Evolutionary conservation across 2,113 vertebrate genomes (phyloP).

Genomic region (Anhinga anhinga): DNA sequence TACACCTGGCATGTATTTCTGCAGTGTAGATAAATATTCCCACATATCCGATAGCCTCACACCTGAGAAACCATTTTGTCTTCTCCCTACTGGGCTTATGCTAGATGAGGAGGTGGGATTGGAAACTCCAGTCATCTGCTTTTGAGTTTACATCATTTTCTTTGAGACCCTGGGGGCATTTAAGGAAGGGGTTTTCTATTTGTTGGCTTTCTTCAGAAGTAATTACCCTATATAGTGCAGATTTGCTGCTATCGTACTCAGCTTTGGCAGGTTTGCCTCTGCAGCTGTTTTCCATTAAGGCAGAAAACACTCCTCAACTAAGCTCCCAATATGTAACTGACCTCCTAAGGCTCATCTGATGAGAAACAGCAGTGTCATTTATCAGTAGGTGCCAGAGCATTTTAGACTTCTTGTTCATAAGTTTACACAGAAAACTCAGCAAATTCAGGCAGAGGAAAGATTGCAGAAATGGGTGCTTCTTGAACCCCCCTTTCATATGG

Average conservation of each 20-base stretch:
- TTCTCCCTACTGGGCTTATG: not conserved
- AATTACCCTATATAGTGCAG: not conserved
- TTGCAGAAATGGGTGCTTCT: not conserved
- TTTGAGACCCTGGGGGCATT: not conserved
- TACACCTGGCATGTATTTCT: not conserved
- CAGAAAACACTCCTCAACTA: not conserved
- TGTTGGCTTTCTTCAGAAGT: not conserved
- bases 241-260: not conserved
- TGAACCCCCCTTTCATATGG: not conserved
- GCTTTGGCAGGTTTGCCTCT: constrained; percentile 28
- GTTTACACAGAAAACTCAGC: not conserved
- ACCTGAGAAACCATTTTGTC: not conserved
- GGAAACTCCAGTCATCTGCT: not conserved
- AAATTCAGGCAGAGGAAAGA: not conserved
- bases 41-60: not conserved
- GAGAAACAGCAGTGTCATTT: not conserved
- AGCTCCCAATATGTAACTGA: not conserved
- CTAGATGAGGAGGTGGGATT: not conserved
- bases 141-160: not conserved
- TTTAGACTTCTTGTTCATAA: not conserved
- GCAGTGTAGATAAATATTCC: not conserved
- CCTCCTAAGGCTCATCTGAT: constrained; percentile 16
- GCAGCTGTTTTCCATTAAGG: constrained; percentile 54
- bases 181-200: not conserved
- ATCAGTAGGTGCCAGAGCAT: not conserved